These are phyloP conservation scores for Goniozus legneri DNA, from an alignment of 1,140 invertebrate genomes.

Conservation along the genomic window DNA sequence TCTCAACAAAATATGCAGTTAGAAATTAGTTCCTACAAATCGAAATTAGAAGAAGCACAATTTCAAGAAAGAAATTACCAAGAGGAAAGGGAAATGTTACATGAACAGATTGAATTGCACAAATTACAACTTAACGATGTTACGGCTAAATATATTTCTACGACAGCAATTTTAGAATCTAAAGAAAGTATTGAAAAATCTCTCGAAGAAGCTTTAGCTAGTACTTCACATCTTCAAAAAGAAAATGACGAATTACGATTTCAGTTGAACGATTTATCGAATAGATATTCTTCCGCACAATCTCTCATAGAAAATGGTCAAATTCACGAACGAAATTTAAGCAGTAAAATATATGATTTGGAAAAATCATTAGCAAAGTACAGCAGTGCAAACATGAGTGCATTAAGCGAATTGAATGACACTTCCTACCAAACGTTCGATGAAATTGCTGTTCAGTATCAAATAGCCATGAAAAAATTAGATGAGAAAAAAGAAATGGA, in stretches of 20 bases:
- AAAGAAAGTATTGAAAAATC: constrained; percentile 50
- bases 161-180: constrained; percentile 39
- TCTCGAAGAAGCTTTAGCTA: constrained; percentile 38
- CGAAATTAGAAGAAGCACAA: constrained; percentile 29
- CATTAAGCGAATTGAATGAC: constrained; percentile 36
- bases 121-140: constrained; percentile 44
- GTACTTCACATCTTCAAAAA: constrained; percentile 30
- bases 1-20: constrained; percentile 29
- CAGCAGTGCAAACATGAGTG: constrained; percentile 34
- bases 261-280: constrained; percentile 37
- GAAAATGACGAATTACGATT: constrained; percentile 41
- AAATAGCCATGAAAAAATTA: constrained; percentile 36
- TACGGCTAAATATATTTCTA: constrained; percentile 42
- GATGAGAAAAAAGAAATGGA: constrained; percentile 43
- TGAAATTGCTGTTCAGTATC: constrained; percentile 36
- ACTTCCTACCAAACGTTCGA: constrained; percentile 46
- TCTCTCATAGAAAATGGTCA: constrained; percentile 36
- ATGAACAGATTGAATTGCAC: constrained; percentile 40
- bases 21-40: constrained; percentile 32
- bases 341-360: constrained; percentile 25
- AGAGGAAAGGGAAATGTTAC: constrained; percentile 36
- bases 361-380: constrained; percentile 36
- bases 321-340: constrained; percentile 29
- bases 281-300: constrained; percentile 33
- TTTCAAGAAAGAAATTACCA: constrained; percentile 24